Evolutionary conservation across 2,888 invertebrate genomes (phyloP).

Genomic region (Hypsopygia costalis): DNA sequence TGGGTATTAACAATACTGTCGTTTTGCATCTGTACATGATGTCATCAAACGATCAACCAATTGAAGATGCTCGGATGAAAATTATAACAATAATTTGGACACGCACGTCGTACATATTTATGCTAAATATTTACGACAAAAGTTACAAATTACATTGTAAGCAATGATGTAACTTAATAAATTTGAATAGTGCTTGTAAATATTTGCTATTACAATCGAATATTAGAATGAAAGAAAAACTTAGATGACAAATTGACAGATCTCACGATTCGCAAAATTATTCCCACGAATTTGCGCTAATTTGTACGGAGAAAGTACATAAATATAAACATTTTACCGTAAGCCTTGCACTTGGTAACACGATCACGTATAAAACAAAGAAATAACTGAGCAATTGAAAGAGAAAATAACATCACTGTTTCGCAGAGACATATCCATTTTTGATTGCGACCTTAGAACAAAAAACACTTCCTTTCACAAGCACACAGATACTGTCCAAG

Average conservation of each 20-base stretch:
- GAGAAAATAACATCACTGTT: conserved; percentile 42
- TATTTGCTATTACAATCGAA: too few species aligned
- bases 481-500: conserved; percentile 43
- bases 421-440: conserved; percentile 52
- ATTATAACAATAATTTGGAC: conserved; percentile 1
- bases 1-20: not conserved
- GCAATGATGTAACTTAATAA: not conserved
- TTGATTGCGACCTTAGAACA: conserved; percentile 59
- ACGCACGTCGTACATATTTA: too few species aligned
- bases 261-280: conserved; percentile 7
- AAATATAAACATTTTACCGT: conserved; percentile 11
- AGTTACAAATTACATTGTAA: too few species aligned
- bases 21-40: conserved; percentile 22
- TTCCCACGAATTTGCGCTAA: conserved; percentile 6
- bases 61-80: conserved; percentile 22
- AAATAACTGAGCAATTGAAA: conserved; percentile 41
- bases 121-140: not conserved
- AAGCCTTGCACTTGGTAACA: conserved; percentile 15
- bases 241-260: not conserved
- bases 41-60: conserved; percentile 28
- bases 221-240: too few species aligned
- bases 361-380: conserved; percentile 38
- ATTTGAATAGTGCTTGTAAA: not conserved
- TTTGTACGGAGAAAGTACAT: conserved; percentile 9
- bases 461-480: conserved; percentile 52